Evolutionary conservation across 2,888 invertebrate genomes (phyloP).

Genomic region (Tiliacea aurago): DNA sequence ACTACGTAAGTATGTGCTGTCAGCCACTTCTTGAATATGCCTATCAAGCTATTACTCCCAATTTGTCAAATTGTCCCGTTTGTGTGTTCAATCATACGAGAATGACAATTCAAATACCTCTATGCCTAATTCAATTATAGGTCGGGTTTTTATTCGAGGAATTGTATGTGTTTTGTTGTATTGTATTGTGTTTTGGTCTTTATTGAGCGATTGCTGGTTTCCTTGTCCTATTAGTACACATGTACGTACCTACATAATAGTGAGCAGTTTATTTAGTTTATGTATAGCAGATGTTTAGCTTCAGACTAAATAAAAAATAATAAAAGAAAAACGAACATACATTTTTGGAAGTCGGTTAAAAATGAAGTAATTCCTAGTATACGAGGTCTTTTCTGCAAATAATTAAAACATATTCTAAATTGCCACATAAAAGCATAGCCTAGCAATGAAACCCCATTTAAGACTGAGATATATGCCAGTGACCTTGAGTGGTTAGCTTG

Average conservation of each 20-base stretch:
- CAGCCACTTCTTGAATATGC: conserved; percentile 36
- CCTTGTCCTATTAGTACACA: not conserved
- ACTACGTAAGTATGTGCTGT: conserved; percentile 16
- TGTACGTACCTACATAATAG: too few relatives aligned
- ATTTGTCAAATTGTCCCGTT: conserved; percentile 83
- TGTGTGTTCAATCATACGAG: conserved; percentile 72
- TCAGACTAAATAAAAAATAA: too few relatives aligned
- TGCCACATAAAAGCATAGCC: too few relatives aligned
- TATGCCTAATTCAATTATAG: conserved; percentile 68
- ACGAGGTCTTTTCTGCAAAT: not conserved
- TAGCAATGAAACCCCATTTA: too few relatives aligned
- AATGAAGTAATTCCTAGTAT: too few relatives aligned
- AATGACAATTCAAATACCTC: conserved; percentile 69
- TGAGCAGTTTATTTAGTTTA: too few relatives aligned
- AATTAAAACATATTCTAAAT: too few relatives aligned
- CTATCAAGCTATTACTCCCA: conserved; percentile 82
- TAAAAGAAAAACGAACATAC: too few relatives aligned
- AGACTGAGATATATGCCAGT: too few relatives aligned
- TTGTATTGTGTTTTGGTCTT: conserved; percentile 30
- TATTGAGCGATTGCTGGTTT: conserved; percentile 24
- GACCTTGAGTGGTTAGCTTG: too few relatives aligned
- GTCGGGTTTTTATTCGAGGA: conserved; percentile 43
- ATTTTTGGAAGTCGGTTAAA: too few relatives aligned
- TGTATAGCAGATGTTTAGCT: not conserved
- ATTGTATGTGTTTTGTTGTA: conserved; percentile 31